Conservation (phyloP, 2,888 invertebrate genomes). For the Limenitis camilla region DNA sequence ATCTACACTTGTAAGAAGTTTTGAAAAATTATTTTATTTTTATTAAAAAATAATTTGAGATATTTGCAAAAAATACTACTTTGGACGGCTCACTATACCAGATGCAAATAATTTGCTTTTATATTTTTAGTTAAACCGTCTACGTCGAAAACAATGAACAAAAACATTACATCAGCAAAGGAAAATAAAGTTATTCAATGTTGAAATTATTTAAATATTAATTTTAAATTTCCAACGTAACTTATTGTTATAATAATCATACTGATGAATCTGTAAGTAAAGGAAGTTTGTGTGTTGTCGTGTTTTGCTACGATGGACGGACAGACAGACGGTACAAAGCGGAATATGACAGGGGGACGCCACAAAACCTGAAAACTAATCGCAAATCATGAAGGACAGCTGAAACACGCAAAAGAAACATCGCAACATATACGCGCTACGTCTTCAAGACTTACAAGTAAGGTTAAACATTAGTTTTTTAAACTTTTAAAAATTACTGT, state of each 20-base stretch:
- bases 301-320: slow-evolving; percentile 24
- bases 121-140: slow-evolving; percentile 21
- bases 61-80: slow-evolving; percentile 50
- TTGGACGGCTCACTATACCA: slow-evolving; percentile 60
- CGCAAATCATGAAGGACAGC: slow-evolving; percentile 7
- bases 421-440: slow-evolving; percentile 5
- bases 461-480: slow-evolving; percentile 6
- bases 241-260: neutral
- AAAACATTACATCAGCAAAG: slow-evolving; percentile 7
- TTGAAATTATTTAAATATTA: neutral
- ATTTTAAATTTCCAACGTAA: neutral
- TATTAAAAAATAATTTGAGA: slow-evolving; percentile 5
- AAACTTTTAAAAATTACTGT: slow-evolving; percentile 5
- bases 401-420: neutral
- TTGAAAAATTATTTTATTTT: neutral
- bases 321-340: slow-evolving; percentile 26
- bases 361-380: slow-evolving; percentile 17
- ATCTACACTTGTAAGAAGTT: slow-evolving; percentile 17
- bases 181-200: neutral
- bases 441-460: slow-evolving; percentile 6
- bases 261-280: slow-evolving; percentile 5
- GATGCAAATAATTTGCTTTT: slow-evolving; percentile 47
- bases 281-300: slow-evolving; percentile 9
- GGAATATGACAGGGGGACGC: slow-evolving; percentile 17
- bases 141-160: slow-evolving; percentile 10